Conservation (phyloP, 2,797 vertebrate genomes). For the Catharus ustulatus region DNA sequence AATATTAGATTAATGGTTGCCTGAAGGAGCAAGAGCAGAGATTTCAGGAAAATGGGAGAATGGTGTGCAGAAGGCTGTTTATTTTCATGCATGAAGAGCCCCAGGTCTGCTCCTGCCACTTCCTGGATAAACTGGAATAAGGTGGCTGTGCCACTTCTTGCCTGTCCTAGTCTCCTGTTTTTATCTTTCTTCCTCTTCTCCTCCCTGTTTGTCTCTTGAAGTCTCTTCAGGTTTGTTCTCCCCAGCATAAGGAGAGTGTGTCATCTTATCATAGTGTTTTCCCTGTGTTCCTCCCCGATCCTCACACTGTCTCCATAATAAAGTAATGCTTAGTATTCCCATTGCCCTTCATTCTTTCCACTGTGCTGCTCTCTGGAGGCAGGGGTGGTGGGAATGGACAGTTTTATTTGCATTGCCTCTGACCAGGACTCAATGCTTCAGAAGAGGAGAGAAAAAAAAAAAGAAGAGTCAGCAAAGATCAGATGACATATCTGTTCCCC, state of each 20-base stretch:
- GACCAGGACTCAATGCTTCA: not conserved
- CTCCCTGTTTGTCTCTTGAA: not conserved
- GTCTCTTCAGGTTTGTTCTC: not conserved
- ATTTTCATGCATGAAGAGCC: not conserved
- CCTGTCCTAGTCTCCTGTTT: not conserved
- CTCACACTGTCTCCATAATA: not conserved
- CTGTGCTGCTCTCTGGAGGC: not conserved
- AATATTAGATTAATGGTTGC: conserved; percentile 70
- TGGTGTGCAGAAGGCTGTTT: not conserved
- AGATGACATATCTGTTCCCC: not conserved
- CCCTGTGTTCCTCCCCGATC: not conserved
- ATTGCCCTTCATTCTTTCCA: not conserved
- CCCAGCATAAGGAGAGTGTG: accelerated
- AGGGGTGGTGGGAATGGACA: not conserved
- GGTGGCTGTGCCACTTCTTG: not conserved
- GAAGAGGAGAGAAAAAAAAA: not conserved
- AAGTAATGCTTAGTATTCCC: not conserved
- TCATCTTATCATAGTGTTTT: not conserved
- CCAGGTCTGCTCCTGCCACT: not conserved
- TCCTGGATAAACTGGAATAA: not conserved
- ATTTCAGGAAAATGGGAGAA: conserved; percentile 60
- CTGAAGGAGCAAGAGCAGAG: conserved; percentile 66
- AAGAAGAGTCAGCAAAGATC: not conserved
- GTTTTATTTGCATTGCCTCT: not conserved
- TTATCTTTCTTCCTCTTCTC: not conserved